Evolutionary conservation across 2,888 invertebrate species (phyloP), one percentile per base, ranked within the genome.

Genomic region (Cheilosia vernalis): DNA sequence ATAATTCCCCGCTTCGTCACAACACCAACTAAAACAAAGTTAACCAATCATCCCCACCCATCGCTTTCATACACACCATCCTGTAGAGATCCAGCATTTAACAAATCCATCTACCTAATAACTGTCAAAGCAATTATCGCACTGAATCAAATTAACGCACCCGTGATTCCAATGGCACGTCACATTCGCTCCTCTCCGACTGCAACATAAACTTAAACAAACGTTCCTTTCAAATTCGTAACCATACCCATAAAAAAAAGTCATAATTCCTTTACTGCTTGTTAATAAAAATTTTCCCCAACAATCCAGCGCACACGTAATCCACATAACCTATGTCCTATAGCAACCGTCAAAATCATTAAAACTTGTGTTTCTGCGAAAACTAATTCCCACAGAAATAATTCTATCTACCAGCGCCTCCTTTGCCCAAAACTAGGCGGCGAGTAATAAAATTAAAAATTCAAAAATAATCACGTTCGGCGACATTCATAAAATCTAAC

Each of bases 211-310:
- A 47, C 10, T 30, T 60, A 63, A 69, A 74, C 37, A 37, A 37
- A 37, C 24, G 24, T 69, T 56, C 49, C 19, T 21, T 67, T 51
- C 30, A 42, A 81, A 82, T 83, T 72, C 66, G 73, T 78, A 70
- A 33, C 77, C 55, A 21, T 21, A 60, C 72, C 69, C 70, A 21
- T 24, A 51, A 51, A 49, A 51, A 49, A 83, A 78, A 42, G 55
- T 78, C 72, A 78, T 72, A 72, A 78, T 67, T 61, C 64, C 60
- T 63, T 83, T 61, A 77, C 44, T 58, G 51, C 58, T 53, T 60
- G 21, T 55, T 66, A 69, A 60, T 77, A 78, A 83, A 82, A 77
- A 21, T 56, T 30, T 17, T 66, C 51, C 63, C 60, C 33, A 24
- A 21, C 58, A 73, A 72, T 79, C 66, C 64, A 63, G 51, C 37